These are phyloP conservation scores for Oxytorus armatus DNA, from an alignment of 2,888 invertebrate species.

Conservation along the genomic window DNA sequence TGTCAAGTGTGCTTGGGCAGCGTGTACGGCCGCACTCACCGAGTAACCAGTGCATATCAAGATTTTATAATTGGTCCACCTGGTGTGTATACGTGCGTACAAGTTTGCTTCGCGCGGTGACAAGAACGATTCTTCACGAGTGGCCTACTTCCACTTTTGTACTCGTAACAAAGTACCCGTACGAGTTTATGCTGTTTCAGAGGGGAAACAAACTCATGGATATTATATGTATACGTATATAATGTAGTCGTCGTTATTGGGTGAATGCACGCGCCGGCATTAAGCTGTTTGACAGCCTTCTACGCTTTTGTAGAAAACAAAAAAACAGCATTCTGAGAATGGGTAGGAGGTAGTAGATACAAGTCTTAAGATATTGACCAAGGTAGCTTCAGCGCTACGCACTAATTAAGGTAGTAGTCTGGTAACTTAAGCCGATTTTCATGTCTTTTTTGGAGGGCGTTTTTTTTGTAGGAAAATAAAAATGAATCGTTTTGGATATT, in stretches of 20 bases:
- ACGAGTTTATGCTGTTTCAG: slow-evolving; percentile 35
- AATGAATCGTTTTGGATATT: no score
- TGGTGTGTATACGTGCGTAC: slow-evolving; percentile 1
- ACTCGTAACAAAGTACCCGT: slow-evolving; percentile 32
- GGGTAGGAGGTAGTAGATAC: slow-evolving; percentile 1
- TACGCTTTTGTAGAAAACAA: slow-evolving; percentile 23
- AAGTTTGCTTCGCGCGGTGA: slow-evolving; percentile 67
- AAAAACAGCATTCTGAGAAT: slow-evolving; percentile 45
- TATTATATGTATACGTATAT: slow-evolving; percentile 19
- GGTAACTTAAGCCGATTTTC: not conserved
- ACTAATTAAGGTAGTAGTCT: not conserved
- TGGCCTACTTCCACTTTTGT: slow-evolving; percentile 74
- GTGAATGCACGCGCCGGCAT: slow-evolving; percentile 62
- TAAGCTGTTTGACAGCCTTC: slow-evolving; percentile 55
- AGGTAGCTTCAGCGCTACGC: slow-evolving; percentile 7
- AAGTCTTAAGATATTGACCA: slow-evolving; percentile 2
- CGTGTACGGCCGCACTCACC: slow-evolving; percentile 20
- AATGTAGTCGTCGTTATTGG: slow-evolving; percentile 28
- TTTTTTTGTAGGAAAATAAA: not conserved
- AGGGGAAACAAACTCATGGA: slow-evolving; percentile 58
- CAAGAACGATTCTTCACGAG: slow-evolving; percentile 70
- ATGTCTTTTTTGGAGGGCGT: not conserved
- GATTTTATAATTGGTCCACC: slow-evolving; percentile 67
- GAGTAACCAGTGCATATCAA: slow-evolving; percentile 76
- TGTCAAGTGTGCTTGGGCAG: slow-evolving; percentile 67